Evolutionary conservation across 2,797 vertebrate genomes (phyloP).

Genomic region (Vultur gryphus): DNA sequence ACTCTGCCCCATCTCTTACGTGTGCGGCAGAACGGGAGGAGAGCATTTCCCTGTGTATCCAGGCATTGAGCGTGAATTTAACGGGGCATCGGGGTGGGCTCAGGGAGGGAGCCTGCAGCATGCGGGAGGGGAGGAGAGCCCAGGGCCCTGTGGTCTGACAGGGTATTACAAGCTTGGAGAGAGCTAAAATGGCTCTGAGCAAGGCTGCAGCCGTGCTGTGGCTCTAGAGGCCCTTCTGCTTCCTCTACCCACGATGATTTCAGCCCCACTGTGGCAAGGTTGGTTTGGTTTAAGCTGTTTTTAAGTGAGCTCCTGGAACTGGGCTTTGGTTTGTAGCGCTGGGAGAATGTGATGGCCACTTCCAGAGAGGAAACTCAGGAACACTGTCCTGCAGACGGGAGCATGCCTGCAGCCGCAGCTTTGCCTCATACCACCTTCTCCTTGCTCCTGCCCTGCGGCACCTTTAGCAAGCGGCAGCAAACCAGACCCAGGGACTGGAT

Average conservation of each 20-base stretch:
- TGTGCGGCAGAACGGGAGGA: neutral
- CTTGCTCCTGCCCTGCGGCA: neutral
- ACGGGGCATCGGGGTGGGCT: accelerated
- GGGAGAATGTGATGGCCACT: neutral
- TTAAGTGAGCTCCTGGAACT: neutral
- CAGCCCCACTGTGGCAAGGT: neutral
- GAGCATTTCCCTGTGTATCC: neutral
- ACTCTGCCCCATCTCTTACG: accelerated
- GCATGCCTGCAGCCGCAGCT: neutral
- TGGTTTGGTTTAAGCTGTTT: neutral
- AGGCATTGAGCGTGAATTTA: neutral
- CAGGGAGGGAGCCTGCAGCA: accelerated
- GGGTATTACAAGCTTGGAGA: too few species aligned
- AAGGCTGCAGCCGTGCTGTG: neutral
- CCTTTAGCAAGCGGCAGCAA: neutral
- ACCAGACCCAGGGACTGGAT: neutral
- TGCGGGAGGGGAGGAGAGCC: neutral
- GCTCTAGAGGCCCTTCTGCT: neutral
- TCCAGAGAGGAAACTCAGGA: neutral
- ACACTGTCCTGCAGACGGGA: neutral
- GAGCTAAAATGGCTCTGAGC: neutral
- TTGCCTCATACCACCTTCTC: neutral
- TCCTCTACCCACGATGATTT: neutral
- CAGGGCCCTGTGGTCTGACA: neutral
- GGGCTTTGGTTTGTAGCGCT: neutral